Evolutionary conservation across 2,113 vertebrate genomes (phyloP).

Genomic region (Etheostoma spectabile): DNA sequence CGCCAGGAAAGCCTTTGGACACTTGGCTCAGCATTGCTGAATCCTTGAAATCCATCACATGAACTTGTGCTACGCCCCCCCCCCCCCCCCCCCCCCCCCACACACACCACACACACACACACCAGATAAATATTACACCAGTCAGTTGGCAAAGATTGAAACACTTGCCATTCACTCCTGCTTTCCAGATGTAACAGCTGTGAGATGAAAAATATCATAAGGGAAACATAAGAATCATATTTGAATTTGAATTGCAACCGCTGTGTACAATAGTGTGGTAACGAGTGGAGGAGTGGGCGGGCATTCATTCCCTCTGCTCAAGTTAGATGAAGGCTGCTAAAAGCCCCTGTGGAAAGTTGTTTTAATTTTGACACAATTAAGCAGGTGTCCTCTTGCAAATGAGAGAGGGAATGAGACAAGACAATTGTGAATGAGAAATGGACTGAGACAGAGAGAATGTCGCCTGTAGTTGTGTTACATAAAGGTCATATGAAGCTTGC

Average conservation of each 20-base stretch:
- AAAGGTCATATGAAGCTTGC: constrained; percentile 71
- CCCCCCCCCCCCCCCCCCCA: too few species aligned
- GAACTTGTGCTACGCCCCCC: too few species aligned
- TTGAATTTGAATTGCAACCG: constrained; percentile 9
- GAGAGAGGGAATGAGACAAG: constrained; percentile 8
- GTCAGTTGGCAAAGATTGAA: constrained; percentile 6
- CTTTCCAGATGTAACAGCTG: constrained; percentile 26
- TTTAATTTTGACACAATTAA: constrained; percentile 33
- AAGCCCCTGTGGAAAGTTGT: neutral
- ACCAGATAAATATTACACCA: neutral
- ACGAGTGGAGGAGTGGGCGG: neutral
- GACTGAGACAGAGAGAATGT: constrained; percentile 38
- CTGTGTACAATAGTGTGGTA: neutral
- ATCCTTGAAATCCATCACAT: too few species aligned
- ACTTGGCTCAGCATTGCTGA: too few species aligned
- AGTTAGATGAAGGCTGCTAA: constrained; percentile 24
- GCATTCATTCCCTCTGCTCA: constrained; percentile 1
- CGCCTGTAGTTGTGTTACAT: constrained; percentile 61
- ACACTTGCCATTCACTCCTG: neutral
- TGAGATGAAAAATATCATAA: constrained; percentile 3
- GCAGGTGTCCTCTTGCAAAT: constrained; percentile 17
- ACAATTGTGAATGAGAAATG: constrained; percentile 42
- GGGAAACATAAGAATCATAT: constrained; percentile 15
- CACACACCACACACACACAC: too few species aligned
- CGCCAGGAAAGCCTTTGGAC: too few species aligned